Percentiles rank a stretch among this genome's conserved stretches.
Evolutionary conservation across 1,140 invertebrate genomes (phyloP).

Genomic region (Pseudomyrmex pallidus): DNA sequence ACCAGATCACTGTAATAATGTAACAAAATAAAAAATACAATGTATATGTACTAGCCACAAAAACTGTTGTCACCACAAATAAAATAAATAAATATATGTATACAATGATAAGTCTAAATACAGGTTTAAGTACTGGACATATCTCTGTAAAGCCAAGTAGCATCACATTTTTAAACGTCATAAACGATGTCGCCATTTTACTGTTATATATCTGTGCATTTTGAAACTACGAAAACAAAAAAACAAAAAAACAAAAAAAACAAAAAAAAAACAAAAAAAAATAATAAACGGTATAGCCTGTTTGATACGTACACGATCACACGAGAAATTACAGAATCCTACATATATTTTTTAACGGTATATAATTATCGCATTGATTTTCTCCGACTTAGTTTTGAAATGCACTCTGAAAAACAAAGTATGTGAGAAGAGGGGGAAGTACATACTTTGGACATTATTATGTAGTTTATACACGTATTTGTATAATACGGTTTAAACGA

Average conservation of each 20-base stretch:
- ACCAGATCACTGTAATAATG: constrained; percentile 67
- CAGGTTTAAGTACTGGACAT: constrained; percentile 79
- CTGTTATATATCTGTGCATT: constrained; percentile 72
- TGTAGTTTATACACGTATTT: constrained; percentile 72
- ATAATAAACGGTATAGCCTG: constrained; percentile 36
- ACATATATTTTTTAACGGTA: constrained; percentile 40
- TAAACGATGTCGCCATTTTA: constrained; percentile 73
- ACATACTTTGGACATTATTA: constrained; percentile 72
- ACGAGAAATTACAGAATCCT: constrained; percentile 38
- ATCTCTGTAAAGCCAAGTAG: constrained; percentile 81
- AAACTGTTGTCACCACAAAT: constrained; percentile 78
- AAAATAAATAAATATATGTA: constrained; percentile 63
- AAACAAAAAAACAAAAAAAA: background rate
- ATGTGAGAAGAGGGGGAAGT: background rate
- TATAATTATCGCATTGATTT: constrained; percentile 56
- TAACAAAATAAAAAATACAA: constrained; percentile 64
- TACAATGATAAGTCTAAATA: constrained; percentile 74
- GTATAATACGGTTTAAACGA: constrained; percentile 74
- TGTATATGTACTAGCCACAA: constrained; percentile 78
- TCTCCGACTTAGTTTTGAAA: constrained; percentile 63
- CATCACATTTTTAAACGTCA: constrained; percentile 75
- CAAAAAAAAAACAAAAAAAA: background rate
- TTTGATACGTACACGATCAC: constrained; percentile 32
- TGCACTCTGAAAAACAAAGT: constrained; percentile 58
- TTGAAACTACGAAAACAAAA: constrained; percentile 53